These are phyloP conservation scores for honey bee (Apis mellifera) DNA, from an alignment of 1,140 invertebrate species.

Conservation along the genomic window DNA sequence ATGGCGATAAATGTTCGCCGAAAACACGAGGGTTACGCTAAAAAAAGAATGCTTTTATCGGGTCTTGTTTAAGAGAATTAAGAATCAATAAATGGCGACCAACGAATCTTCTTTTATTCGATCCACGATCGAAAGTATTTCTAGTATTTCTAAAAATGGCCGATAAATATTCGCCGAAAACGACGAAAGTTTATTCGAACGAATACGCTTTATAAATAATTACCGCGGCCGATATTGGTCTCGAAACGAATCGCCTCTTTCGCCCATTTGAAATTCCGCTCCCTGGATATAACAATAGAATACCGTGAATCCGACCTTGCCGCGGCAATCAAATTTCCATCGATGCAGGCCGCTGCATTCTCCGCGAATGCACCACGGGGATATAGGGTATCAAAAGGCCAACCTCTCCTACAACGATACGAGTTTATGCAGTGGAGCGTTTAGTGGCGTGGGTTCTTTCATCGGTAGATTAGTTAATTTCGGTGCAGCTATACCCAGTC, in stretches of 20 bases:
- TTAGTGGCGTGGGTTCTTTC: constrained; percentile 67
- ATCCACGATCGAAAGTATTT: background rate
- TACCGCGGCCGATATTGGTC: background rate
- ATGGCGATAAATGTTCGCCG: no score
- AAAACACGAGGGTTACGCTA: no score
- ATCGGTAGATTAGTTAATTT: constrained; percentile 75
- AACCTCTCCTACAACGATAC: constrained; percentile 7
- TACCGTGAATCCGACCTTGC: background rate
- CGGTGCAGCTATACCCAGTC: constrained; percentile 59
- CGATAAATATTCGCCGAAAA: background rate
- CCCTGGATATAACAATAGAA: background rate
- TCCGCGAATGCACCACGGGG: background rate
- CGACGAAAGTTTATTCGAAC: background rate
- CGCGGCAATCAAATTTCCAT: constrained; percentile 43
- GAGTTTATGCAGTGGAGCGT: constrained; percentile 52
- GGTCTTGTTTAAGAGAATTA: no score
- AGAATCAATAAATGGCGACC: no score
- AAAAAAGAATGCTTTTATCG: no score
- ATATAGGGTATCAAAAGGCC: constrained; percentile 29
- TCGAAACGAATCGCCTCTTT: background rate
- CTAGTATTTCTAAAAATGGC: background rate
- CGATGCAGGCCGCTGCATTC: constrained; percentile 14
- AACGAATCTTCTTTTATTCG: no score
- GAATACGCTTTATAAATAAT: background rate
- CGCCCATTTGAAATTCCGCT: background rate